Evolutionary conservation across 2,797 vertebrate species (phyloP), one percentile per base, ranked within the genome.

Genomic region (Sebastes vulpes): DNA sequence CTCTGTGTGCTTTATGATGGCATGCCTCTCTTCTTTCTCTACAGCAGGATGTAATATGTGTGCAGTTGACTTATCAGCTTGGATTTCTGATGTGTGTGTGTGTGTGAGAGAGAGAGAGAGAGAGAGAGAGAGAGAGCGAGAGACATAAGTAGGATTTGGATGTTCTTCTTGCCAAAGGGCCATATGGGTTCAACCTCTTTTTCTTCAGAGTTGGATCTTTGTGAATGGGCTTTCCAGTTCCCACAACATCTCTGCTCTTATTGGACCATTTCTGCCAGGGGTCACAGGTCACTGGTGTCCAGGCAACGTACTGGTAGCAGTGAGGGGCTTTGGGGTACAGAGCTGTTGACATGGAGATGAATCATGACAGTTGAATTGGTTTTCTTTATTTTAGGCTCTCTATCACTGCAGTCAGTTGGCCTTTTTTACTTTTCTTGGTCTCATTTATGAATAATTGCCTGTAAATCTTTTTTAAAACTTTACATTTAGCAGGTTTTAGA

Each of bases 281-380:
- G 75, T 89, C 79, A 75, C 31, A 81, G 90, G 86, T 91, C 79
- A 79, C 10, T 60, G 74, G 89, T 91, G 80, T 89, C 91, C 68
- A 69, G 79, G 90, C 89, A 93, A 93, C 93, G 42, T 67, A 18
- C n/a, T 72, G 53, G 77, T 56, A 68, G 68, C 72, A 16, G n/a
- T 71, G 69, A 82, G 60, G 59, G 70, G 53, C 77, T 89, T 60
- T 8, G 23, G 23, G 72, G 35, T 57, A 38, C 21, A 66, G 80
- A 77, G 77, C 86, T 78, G 90, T 95, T 87, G 89, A 86, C 73
- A 83, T 92, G 92, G 83, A 84, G 81, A 90, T 89, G 77, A 88
- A 70, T 29, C 77, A 46, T 46, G 38, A 60, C 32, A 31, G 70
- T 67, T 78, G 20, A 75, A 64, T 23, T 69, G 18, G 10, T 59